Percentiles rank a stretch among this genome's conserved stretches.
Conservation (phyloP, 2,797 vertebrate genomes). For the Pachyuromys duprasi region DNA sequence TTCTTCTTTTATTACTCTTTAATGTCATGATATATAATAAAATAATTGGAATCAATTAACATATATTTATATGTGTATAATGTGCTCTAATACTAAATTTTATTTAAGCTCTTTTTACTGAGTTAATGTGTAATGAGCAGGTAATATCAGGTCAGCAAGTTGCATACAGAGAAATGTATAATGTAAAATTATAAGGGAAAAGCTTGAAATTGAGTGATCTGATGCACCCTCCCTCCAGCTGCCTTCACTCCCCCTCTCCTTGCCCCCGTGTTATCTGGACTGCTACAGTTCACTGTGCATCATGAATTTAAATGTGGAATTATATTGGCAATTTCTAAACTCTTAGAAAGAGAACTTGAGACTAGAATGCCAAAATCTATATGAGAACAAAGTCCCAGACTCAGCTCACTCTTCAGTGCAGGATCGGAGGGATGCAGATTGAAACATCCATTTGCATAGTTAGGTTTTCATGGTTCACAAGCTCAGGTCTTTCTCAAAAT, state of each 20-base stretch:
- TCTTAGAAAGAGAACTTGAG: background rate
- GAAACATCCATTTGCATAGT: background rate
- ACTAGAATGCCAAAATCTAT: background rate
- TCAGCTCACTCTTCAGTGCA: background rate
- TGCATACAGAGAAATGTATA: background rate
- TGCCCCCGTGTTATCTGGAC: background rate
- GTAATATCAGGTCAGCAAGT: background rate
- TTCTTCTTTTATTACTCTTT: slow-evolving; percentile 8
- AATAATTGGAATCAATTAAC: background rate
- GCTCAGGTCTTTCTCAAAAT: background rate
- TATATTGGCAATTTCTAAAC: background rate
- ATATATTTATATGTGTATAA: background rate
- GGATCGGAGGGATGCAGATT: background rate
- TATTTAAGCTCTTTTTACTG: slow-evolving; percentile 9
- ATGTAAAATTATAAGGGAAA: background rate
- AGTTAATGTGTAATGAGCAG: background rate
- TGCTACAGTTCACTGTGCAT: background rate
- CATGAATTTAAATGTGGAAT: background rate
- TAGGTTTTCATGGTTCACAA: background rate
- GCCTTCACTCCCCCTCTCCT: background rate
- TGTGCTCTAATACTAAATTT: background rate
- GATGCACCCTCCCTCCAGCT: background rate
- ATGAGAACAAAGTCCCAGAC: background rate
- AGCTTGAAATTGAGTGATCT: background rate
- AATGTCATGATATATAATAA: background rate